Evolutionary conservation across 2,888 invertebrate species (phyloP).

Genomic region (Polymixis lichenea): DNA sequence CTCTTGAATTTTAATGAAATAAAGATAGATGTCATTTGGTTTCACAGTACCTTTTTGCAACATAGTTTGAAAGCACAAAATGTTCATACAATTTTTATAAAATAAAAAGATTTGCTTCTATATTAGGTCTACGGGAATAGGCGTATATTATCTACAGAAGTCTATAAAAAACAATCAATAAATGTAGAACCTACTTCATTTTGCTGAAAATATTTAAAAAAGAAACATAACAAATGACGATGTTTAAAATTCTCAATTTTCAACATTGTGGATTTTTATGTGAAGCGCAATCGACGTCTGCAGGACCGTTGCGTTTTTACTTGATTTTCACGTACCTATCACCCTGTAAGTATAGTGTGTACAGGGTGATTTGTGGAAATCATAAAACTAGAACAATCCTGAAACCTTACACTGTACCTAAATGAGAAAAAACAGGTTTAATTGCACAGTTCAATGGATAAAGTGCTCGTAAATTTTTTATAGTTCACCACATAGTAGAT

Average conservation of each 20-base stretch:
- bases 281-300: background rate
- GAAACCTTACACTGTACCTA: constrained; percentile 25
- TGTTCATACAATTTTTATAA: no score
- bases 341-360: background rate
- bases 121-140: background rate
- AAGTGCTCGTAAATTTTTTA: constrained; percentile 52
- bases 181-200: background rate
- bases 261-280: background rate
- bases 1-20: constrained; percentile 32
- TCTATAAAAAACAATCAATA: background rate
- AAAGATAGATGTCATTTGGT: background rate
- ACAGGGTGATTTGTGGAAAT: background rate
- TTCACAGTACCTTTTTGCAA: constrained; percentile 3
- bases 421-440: constrained; percentile 37
- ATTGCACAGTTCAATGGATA: constrained; percentile 45
- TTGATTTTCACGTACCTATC: background rate
- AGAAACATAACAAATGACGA: background rate
- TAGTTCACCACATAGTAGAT: constrained; percentile 37
- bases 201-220: background rate
- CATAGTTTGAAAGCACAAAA: background rate
- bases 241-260: background rate
- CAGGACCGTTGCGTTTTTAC: background rate
- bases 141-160: background rate
- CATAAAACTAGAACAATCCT: constrained; percentile 28
- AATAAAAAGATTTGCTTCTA: background rate